Conservation (phyloP, 2,113 vertebrate genomes). For the Chamaea fasciata region DNA sequence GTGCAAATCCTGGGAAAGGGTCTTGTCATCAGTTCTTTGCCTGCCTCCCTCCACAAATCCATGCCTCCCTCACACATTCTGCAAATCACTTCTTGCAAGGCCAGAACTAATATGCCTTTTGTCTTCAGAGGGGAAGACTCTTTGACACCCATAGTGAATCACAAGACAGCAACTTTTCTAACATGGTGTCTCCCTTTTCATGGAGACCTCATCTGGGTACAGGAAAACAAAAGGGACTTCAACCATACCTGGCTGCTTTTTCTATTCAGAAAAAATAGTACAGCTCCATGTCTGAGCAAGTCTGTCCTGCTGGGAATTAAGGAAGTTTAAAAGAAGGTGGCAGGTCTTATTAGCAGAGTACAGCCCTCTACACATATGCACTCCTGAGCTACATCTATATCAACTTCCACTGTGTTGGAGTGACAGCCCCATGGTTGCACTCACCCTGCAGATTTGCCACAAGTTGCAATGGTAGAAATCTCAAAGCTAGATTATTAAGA, state of each 20-base stretch:
- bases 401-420: not conserved
- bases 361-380: not conserved
- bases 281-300: not conserved
- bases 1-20: not conserved
- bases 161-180: not conserved
- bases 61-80: not conserved
- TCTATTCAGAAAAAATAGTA: not conserved
- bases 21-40: not conserved
- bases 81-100: not conserved
- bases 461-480: not conserved
- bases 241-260: not conserved
- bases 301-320: not conserved
- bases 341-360: not conserved
- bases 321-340: not conserved
- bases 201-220: not conserved
- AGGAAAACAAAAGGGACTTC: not conserved
- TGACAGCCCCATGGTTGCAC: not conserved
- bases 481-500: not conserved
- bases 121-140: not conserved
- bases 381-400: not conserved
- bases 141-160: not conserved
- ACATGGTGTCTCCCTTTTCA: accelerated
- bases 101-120: not conserved
- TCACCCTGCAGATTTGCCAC: not conserved
- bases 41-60: not conserved